These are phyloP conservation scores for Pseudochirops cupreus DNA, from an alignment of 2,797 vertebrate genomes.

Conservation along the genomic window DNA sequence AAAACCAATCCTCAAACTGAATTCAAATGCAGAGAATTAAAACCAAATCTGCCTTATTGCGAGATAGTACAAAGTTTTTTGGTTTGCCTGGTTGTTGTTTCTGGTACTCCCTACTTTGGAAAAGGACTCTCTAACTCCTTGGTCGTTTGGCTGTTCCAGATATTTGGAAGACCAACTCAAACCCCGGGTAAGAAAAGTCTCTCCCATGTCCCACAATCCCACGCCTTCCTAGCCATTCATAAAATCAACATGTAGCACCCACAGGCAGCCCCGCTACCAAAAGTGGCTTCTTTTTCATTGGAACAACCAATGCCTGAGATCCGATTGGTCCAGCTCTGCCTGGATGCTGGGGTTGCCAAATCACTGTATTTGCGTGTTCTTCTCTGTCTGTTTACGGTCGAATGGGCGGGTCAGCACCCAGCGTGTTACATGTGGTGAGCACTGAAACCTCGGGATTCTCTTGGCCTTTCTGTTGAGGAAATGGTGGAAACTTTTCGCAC, in stretches of 20 bases:
- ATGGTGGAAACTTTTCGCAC: constrained; percentile 49
- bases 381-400: neutral
- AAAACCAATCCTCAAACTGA: neutral
- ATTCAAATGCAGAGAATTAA: neutral
- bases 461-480: neutral
- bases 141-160: constrained; percentile 14
- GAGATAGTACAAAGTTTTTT: constrained; percentile 54
- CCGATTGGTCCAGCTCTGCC: neutral
- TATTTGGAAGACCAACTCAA: constrained; percentile 8
- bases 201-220: neutral
- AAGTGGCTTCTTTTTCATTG: neutral
- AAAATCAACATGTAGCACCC: neutral
- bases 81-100: neutral
- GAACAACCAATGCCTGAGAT: neutral
- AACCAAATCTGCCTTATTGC: neutral
- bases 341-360: constrained; percentile 6
- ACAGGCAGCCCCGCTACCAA: neutral
- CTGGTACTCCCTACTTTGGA: neutral
- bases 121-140: constrained; percentile 49
- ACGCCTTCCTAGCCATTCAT: neutral
- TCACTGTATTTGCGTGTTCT: neutral
- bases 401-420: neutral
- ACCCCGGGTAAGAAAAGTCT: constrained; percentile 10
- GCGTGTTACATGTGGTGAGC: neutral
- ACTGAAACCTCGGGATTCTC: neutral